Evolutionary conservation across 2,113 vertebrate species (phyloP).

Genomic region (Myiagra hebetior): DNA sequence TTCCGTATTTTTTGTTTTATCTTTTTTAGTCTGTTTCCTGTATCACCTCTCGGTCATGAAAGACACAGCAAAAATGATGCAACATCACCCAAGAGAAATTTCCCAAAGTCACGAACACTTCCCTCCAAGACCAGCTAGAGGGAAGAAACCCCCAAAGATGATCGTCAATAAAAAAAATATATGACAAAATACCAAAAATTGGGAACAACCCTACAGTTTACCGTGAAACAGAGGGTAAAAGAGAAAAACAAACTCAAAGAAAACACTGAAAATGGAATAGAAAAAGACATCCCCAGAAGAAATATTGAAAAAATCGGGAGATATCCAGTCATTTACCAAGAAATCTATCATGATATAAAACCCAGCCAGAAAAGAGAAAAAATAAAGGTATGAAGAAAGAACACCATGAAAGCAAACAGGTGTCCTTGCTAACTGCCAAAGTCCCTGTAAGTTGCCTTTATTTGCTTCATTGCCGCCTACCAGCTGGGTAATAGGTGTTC

Average conservation of each 20-base stretch:
- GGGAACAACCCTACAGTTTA: fast-evolving
- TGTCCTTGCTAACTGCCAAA: neutral
- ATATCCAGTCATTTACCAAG: neutral
- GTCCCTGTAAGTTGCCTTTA: neutral
- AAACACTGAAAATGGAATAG: neutral
- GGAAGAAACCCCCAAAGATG: neutral
- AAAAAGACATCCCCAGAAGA: neutral
- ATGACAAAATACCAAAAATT: neutral
- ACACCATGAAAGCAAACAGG: neutral
- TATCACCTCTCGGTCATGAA: neutral
- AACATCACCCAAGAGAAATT: neutral
- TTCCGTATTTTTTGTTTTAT: neutral
- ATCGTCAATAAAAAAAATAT: neutral
- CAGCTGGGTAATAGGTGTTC: neutral
- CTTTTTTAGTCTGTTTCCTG: neutral
- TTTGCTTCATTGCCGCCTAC: neutral
- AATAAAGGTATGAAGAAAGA: neutral
- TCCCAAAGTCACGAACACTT: neutral
- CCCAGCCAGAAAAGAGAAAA: neutral
- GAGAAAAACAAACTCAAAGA: neutral
- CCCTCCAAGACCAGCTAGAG: fast-evolving
- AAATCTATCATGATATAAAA: neutral
- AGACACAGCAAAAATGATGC: neutral
- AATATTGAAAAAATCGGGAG: neutral
- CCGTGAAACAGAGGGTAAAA: neutral